Base-by-base conservation (phyloP, 2,113 vertebrate genomes). In the Glaucomys volans region DNA sequence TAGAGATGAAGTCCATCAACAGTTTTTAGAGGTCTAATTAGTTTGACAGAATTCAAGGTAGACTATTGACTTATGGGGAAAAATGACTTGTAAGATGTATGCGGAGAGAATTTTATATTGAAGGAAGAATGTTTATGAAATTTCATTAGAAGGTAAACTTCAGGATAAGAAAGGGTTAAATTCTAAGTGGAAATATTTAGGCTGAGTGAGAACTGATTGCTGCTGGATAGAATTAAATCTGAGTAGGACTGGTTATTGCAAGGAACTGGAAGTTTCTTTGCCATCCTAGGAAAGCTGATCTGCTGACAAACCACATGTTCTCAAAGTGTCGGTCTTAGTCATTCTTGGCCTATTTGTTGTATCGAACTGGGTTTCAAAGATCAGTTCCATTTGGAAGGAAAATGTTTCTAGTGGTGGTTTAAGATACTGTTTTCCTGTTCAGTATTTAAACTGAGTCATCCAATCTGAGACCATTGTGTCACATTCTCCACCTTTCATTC, bases 371-470 rank as follows among this genome's bases (percentile, higher is more conserved):
- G 44, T 97, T 95, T 95, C 80, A 66, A 94, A 71, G 89, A 83
- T 76, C 37, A 84, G 74, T 79, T 97, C 30, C 81, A 97, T 42
- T 76, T 94, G 90, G 93, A 98, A 94, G 72, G 83, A 94, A 95
- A 91, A 83, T 32, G 18, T 80, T 95, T 93, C 82, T 86, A 92
- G 86, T 85, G 72, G 95, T 97, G 37, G 40, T 94, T 92, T 94
- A 96, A 90, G 74, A 90, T 4, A 52, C 67, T 94, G 97, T 92
- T 87, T 79, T 94, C 62, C 87, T 95, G 10, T 44, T 85, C 8
- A 16, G 88, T 96, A 77, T 95, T 97, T 95, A 97, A 98, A 97
- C 44, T 87, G 96, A 96, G 92, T 88, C 93, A 95, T 95, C 94
- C 86, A 92, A 52, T 18, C 97, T 97, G 87, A 97, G 96, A 91